phyloP scores from a whole-genome alignment of 1,140 invertebrate genomes.

The Pentalonia nigronervosa region DNA sequence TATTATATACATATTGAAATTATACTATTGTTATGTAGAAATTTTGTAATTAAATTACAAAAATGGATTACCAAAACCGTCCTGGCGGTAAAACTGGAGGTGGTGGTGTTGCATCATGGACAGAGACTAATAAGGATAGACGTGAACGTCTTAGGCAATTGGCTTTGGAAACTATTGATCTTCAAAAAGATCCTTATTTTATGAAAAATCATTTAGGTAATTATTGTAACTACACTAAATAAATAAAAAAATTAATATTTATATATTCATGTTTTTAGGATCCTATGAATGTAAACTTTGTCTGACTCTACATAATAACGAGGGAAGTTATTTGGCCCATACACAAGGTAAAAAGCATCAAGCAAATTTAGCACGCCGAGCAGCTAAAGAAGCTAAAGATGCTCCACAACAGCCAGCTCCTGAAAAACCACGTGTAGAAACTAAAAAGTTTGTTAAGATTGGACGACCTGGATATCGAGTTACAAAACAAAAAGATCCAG shows the following conservation, averaged over 20 bases:
- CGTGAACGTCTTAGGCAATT: constrained; percentile 94
- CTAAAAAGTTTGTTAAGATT: constrained; percentile 99
- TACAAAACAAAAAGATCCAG: constrained; percentile 96
- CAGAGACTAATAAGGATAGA: constrained; percentile 95
- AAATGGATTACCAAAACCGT: constrained; percentile 96
- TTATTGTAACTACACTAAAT: background rate
- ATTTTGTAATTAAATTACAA: constrained; percentile 33
- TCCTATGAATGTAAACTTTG: constrained; percentile 99
- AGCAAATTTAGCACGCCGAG: constrained; percentile 94
- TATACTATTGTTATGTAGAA: background rate
- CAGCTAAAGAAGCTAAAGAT: constrained; percentile 98
- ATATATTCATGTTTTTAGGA: constrained; percentile 67
- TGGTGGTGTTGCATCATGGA: constrained; percentile 98
- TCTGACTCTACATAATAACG: constrained; percentile 98
- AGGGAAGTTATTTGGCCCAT: constrained; percentile 98
- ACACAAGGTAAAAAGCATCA: constrained; percentile 99
- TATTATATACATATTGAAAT: background rate
- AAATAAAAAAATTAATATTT: constrained; percentile 34
- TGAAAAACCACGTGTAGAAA: constrained; percentile 93
- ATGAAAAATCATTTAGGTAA: constrained; percentile 96
- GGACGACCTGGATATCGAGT: constrained; percentile 98
- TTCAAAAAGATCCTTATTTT: constrained; percentile 99
- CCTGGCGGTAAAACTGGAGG: constrained; percentile 98
- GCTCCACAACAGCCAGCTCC: constrained; percentile 88
- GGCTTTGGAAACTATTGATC: constrained; percentile 97